Base-by-base conservation (phyloP, 2,113 vertebrate genomes). In the Procavia capensis region DNA sequence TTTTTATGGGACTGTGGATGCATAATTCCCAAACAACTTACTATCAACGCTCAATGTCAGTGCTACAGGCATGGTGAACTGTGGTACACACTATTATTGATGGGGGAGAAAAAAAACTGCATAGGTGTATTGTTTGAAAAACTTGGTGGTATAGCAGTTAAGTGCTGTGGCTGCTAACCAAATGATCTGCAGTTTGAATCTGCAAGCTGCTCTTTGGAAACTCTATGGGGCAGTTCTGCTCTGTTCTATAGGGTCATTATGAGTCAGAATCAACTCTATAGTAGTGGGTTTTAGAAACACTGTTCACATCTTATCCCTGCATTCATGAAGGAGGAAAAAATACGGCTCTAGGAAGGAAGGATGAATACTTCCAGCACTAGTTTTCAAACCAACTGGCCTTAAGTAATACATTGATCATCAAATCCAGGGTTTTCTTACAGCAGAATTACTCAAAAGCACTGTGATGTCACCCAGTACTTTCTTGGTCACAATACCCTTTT, bases 381-480 rank as follows among this genome's bases (percentile, higher is more conserved):
- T 78, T 85, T 78, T 72, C 59, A 64, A 45, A 68, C 34, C n/a
- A 84, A 4, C 39, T 45, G 90, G 64, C 47, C 29, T 72, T 92
- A 27, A 24, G 6, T 34, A 68, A 85, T 22, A 4, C 27, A 25
- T 45, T 39, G n/a, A 17, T 84, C 74, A 43, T 91, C 91, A 64
- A 31, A 57, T 90, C n/a, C 90, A 70, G 61, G 25, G 61, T 85
- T 88, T 92, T 64, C 22, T 82, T 45, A 17, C 47, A 57, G 29
- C 5, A 90, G 8, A 50, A n/a, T 94, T 85, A 86, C 74, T 89
- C 20, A 27, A 93, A 96, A 96, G 61, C 45, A 24, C 66, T 43
- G 41, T 64, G 70, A 66, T 81, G 14, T 25, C 88, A 47, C 17
- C n/a, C 81, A 85, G 34, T 92, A 86, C 57, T 87, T 16, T 90